Base-by-base conservation (phyloP, 2,888 invertebrate genomes). In the Zootermopsis nevadensis region DNA sequence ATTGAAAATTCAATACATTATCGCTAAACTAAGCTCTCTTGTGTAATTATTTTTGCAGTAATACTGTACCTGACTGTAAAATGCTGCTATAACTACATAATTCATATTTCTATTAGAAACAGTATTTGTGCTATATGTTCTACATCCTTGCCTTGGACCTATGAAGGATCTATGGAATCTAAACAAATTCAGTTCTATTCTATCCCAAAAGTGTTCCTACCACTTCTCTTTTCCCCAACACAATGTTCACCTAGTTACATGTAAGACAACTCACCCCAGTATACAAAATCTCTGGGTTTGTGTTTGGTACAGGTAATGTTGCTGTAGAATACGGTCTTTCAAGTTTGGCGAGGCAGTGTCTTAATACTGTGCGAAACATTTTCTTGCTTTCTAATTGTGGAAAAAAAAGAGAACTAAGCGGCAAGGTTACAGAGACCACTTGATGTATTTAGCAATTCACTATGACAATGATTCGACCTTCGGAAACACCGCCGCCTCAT, bases 241-340 rank as follows among this genome's bases (percentile, higher is more conserved):
- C 19, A 31, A 31, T 72, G 30, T 3, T 2, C n/a, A 24, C 1
- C 6, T 3, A 0, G 27, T 31, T 22, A 74, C 35, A 74, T 10
- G 15, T n/a, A n/a, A 15, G 12, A 19, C 19, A 48, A 91, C 92
- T 93, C 90, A 94, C 96, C 87, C 96, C 96, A 24, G 95, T 94
- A 87, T 95, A 95, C n/a, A 95, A 89, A 85, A 96, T 91, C 86
- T 95, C 93, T 1, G 96, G 96, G 86, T 92, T 92, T 3, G 90
- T 91, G 85, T 94, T 92, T 0, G 95, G 95, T 60, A 92, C 91
- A 7, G 94, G 94, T 76, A 93, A 88, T 3, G 93, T 90, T 0
- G 93, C 90, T 31, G 83, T 79, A 24, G 84, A 84, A 79, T 79
- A 82, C 3, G 79, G 15, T 27, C 48, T 42, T 38, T 79, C 66